Evolutionary conservation across 2,888 invertebrate species (phyloP), one percentile per base, ranked within the genome.

Genomic region (Melinaea marsaeus): DNA sequence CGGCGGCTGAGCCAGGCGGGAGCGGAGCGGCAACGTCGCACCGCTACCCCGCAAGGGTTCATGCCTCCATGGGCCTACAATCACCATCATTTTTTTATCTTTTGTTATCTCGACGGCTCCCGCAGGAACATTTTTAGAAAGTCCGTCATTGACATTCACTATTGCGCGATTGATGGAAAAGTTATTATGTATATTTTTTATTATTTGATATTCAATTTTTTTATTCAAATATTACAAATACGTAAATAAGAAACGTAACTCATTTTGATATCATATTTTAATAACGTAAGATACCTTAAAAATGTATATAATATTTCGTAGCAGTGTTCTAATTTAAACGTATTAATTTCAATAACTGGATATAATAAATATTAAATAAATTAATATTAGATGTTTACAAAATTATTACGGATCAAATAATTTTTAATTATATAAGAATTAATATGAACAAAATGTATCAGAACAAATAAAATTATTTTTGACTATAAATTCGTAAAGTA

Each of bases 1-100:
- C 62, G 63, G 55, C 62, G 69, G 71, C 70, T 65, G 70, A 68
- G 70, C 68, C 70, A 64, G 75, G 64, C 66, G 77, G 74, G 74
- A 66, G 71, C 79, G 79, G 81, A 77, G 75, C 78, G 84, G 83
- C 81, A 81, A 82, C 84, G 78, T 79, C 81, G 80, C 83, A 75
- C 42, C 75, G 71, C 81, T 74, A 76, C 81, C 78, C 80, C 78
- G 76, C 79, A 58, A 75, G 74, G 76, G 75, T 64, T 68, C 64
- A 70, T 72, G 72, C 77, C 74, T 77, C 73, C 75, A 72, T 75
- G 69, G 76, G 76, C 79, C 79, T 78, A 78, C 71, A 76, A 79
- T 77, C 75, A 76, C 77, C 81, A 78, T 84, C 81, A 83, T 81
- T 83, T 51, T 79, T 81, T 85, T 80, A 81, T 83, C 81, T 83